Percentiles rank a stretch among this genome's conserved stretches.
Conservation (phyloP, 2,113 vertebrate species). For the Phrynosoma platyrhinos region DNA sequence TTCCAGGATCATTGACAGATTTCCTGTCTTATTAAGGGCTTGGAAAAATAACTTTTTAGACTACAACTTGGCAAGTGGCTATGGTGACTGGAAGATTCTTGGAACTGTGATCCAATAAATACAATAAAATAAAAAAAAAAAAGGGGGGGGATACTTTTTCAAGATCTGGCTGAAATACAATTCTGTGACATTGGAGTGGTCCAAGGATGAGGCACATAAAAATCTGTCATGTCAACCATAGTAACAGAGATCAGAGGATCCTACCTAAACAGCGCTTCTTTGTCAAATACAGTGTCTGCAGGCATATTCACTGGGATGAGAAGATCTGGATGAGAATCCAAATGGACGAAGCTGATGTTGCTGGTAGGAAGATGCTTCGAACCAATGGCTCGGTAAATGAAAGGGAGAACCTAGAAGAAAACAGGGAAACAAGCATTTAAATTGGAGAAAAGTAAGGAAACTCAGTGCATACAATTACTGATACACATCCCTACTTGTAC, state of each 20-base stretch:
- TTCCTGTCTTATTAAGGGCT: too few species aligned
- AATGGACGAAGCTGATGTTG: conserved; percentile 89
- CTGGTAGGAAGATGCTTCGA: conserved; percentile 90
- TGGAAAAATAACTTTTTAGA: too few species aligned
- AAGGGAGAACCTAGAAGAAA: conserved; percentile 85
- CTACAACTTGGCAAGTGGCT: too few species aligned
- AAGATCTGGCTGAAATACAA: neutral
- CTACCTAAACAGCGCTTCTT: conserved; percentile 92
- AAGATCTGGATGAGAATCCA: conserved; percentile 98
- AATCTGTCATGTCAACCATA: neutral
- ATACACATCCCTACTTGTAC: too few species aligned
- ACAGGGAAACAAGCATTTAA: neutral
- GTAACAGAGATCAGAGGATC: neutral
- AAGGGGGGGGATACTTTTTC: too few species aligned
- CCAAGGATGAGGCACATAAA: neutral
- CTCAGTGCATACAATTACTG: too few species aligned
- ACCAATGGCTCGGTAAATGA: conserved; percentile 94
- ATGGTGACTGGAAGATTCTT: too few species aligned
- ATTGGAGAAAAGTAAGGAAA: neutral
- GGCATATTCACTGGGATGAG: conserved; percentile 96
- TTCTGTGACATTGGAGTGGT: neutral
- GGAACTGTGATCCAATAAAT: too few species aligned
- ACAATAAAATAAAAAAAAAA: too few species aligned
- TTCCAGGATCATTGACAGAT: neutral
- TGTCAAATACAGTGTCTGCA: conserved; percentile 93